Base-by-base conservation (phyloP, 2,113 vertebrate species). In the Scytalopus superciliaris region DNA sequence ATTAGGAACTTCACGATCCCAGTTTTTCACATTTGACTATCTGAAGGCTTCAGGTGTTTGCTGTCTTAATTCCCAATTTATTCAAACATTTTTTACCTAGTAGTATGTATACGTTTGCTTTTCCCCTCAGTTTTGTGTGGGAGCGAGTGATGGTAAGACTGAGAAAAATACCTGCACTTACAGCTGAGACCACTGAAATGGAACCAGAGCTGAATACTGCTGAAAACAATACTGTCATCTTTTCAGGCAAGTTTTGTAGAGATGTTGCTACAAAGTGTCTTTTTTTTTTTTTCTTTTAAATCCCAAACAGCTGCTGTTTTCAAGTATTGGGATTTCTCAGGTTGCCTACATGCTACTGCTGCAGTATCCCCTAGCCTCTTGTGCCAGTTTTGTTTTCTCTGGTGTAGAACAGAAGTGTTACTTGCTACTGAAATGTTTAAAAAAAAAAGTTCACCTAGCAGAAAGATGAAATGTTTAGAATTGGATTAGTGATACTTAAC, bases 361-460 rank as follows among this genome's bases (percentile, higher is more conserved):
- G 55, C 55, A 69, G 85, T 94, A 97, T 94, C 95, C 92, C 89
- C 94, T 33, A 80, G 90, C 95, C 68, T 95, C 90, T 88, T 93
- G 92, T 95, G 88, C 89, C 79, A 94, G 55, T 92, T 96, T 94
- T 69, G 8, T 85, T 87, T 94, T 89, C 87, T 94, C 84, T 85
- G 50, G 78, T 87, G 69, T 84, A 81, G 85, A 95, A 55, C 47
- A 68, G 27, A 79, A 79, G n/a, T 30, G 24, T 83, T 72, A 39
- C 44, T 95, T 91, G 82, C 78, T 94, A 66, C 53, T 79, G 57
- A 93, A 82, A 82, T 67, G 7, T 40, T 37, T 60, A 45, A 45
- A 47, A 16, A 40, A 21, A 55, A 40, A 52, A 7, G 4, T 64
- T 86, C 57, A 40, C 22, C 13, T 84, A 53, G 35, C 17, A 76